A percentile compares a stretch with the other conserved stretches of the same genome.
Evolutionary conservation across 2,797 vertebrate species (phyloP).

Genomic region (Columba guinea): DNA sequence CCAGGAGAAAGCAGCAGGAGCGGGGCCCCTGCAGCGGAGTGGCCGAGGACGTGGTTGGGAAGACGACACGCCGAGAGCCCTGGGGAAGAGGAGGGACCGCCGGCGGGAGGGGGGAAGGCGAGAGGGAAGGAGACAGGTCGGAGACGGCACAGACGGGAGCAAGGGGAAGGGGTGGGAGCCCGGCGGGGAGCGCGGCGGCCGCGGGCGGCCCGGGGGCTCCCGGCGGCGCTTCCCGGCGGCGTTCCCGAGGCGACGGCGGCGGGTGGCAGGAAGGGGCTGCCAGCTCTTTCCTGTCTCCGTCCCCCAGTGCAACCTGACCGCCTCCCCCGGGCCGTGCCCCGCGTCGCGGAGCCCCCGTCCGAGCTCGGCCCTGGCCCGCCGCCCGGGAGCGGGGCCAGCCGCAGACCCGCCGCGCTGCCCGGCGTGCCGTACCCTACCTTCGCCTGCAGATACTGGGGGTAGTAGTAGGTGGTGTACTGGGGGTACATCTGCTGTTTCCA

Average conservation of each 20-base stretch:
- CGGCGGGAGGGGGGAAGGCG: neutral
- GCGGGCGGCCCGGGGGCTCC: neutral
- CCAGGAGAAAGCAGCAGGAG: neutral
- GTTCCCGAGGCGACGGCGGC: neutral
- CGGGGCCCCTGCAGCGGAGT: neutral
- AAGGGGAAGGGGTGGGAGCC: neutral
- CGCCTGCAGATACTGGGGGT: slow-evolving; percentile 87
- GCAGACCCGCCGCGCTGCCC: neutral
- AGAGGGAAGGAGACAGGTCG: neutral
- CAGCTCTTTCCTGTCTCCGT: slow-evolving; percentile 68
- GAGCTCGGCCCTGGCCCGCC: slow-evolving; percentile 39
- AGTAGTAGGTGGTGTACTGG: slow-evolving; percentile 89
- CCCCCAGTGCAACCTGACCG: slow-evolving; percentile 58
- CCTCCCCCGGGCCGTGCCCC: slow-evolving; percentile 30
- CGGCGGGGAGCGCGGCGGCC: neutral
- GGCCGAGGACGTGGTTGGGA: slow-evolving; percentile 46
- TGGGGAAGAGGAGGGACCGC: slow-evolving; percentile 36
- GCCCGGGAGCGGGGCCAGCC: slow-evolving; percentile 39
- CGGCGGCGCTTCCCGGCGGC: neutral
- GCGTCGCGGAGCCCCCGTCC: slow-evolving; percentile 33
- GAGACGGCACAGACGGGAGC: neutral
- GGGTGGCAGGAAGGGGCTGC: slow-evolving; percentile 66
- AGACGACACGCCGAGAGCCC: slow-evolving; percentile 43
- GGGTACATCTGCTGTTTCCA: slow-evolving; percentile 90
- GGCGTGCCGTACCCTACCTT: slow-evolving; percentile 75